Base-by-base conservation (phyloP, 2,888 invertebrate species). In the Neuroscelio doddi region DNA sequence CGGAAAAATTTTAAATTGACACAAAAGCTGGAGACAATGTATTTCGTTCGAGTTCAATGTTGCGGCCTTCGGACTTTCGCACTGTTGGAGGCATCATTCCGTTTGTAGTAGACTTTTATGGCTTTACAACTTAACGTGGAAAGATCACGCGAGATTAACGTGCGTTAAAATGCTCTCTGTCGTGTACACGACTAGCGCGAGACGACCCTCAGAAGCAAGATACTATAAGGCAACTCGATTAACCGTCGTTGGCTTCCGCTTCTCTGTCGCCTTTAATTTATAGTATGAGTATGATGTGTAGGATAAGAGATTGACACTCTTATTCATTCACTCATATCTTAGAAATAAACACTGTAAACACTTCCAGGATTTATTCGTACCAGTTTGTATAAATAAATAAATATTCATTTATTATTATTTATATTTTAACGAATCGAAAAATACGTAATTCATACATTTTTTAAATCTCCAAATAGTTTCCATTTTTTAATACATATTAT, bases 141-240 rank as follows among this genome's bases (percentile, higher is more conserved):
- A 24, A 51, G 51, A 51, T 51, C 32, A 51, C 41, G 30, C 17
- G 50, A 38, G 50, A 50, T 50, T 50, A 50, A 39, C 50, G 38
- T 50, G 30, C 39, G 38, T 41, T 51, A 39, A 51, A 42, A 51
- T 24, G 30, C 29, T 51, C 41, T 41, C 32, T 32, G 30, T 42
- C 41, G 41, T 14, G 51, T 24, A 32, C 27, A 39, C 21, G 50
- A 34, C 14, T n/a, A 15, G 27, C 26, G 10, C 44, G 34, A 44
- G 38, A 46, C 30, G 45, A 21, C 38, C 45, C 27, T 36, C 14
- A 10, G 32, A 21, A 41, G 34, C 27, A 17, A 27, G 21, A 42
- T 26, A 21, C 21, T 41, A 51, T 41, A 32, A 41, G 51, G 42
- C 46, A 53, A 38, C 32, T 30, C 14, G 38, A 53, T 15, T 39